phyloP scores from a whole-genome alignment of 2,113 vertebrate genomes.

The Podilymbus podiceps region DNA sequence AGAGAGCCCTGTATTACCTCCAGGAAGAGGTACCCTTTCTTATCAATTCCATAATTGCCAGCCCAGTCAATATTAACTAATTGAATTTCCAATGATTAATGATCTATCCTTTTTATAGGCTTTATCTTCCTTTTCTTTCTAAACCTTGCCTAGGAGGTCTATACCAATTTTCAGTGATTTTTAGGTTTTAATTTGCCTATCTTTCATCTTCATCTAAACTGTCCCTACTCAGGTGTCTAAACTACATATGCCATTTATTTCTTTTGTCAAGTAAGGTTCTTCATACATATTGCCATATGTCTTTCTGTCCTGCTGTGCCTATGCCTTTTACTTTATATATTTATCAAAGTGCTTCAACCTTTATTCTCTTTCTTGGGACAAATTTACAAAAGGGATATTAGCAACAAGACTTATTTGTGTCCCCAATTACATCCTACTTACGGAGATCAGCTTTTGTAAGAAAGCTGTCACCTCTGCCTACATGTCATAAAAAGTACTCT shows the following conservation, averaged over 20 bases:
- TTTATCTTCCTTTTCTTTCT: slow-evolving; percentile 65
- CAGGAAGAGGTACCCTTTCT: slow-evolving; percentile 54
- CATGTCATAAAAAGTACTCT: neutral
- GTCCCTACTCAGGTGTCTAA: slow-evolving; percentile 42
- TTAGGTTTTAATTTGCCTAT: slow-evolving; percentile 69
- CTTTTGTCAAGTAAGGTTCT: slow-evolving; percentile 57
- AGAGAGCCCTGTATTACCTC: slow-evolving; percentile 23
- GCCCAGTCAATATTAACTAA: slow-evolving; percentile 70
- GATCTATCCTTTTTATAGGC: slow-evolving; percentile 44
- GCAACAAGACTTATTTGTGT: neutral
- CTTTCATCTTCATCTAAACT: slow-evolving; percentile 72
- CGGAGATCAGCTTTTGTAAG: neutral
- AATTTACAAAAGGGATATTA: slow-evolving; percentile 1
- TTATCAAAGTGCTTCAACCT: slow-evolving; percentile 20
- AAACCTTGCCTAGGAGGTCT: slow-evolving; percentile 45
- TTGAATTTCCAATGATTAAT: slow-evolving; percentile 74
- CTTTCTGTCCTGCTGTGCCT: slow-evolving; percentile 57
- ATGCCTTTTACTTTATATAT: slow-evolving; percentile 53
- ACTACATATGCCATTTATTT: slow-evolving; percentile 72
- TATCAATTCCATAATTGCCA: slow-evolving; percentile 73
- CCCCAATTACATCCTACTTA: neutral
- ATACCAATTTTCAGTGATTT: slow-evolving; percentile 59
- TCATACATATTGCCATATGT: slow-evolving; percentile 20
- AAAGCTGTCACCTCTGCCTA: neutral
- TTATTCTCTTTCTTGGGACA: neutral